phyloP scores from a whole-genome alignment of 2,888 invertebrate genomes.

The Loripinus fragilis region DNA sequence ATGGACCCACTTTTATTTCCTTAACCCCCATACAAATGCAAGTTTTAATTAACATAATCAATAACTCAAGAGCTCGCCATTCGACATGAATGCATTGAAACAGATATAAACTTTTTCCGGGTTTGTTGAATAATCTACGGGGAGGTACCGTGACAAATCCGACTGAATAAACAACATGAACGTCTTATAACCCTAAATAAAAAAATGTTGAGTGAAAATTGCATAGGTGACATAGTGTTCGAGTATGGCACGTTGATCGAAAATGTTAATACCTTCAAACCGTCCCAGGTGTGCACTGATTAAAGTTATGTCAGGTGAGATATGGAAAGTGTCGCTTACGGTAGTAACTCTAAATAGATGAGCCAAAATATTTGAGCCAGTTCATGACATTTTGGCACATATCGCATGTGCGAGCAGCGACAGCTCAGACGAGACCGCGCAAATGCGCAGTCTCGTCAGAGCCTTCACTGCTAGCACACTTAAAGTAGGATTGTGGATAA shows the following conservation, averaged over 20 bases:
- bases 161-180: constrained; percentile 32
- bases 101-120: constrained; percentile 8
- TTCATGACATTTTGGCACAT: no score
- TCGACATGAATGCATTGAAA: not conserved
- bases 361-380: no score
- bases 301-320: constrained; percentile 16
- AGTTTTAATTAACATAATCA: no score
- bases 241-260: constrained; percentile 35
- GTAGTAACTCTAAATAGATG: no score
- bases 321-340: constrained; percentile 6
- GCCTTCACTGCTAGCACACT: no score
- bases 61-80: no score
- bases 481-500: no score
- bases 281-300: constrained; percentile 19
- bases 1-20: no score
- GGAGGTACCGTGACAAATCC: constrained; percentile 45
- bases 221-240: constrained; percentile 30
- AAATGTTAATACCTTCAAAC: constrained; percentile 47
- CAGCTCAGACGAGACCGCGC: no score
- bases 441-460: no score
- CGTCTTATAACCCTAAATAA: constrained; percentile 17
- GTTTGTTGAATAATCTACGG: constrained; percentile 6
- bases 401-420: no score
- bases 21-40: no score
- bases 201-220: constrained; percentile 41